Percentiles rank a stretch among this genome's conserved stretches.
phyloP scores from a whole-genome alignment of 2,113 vertebrate genomes.

The Odontophorus gujanensis region DNA sequence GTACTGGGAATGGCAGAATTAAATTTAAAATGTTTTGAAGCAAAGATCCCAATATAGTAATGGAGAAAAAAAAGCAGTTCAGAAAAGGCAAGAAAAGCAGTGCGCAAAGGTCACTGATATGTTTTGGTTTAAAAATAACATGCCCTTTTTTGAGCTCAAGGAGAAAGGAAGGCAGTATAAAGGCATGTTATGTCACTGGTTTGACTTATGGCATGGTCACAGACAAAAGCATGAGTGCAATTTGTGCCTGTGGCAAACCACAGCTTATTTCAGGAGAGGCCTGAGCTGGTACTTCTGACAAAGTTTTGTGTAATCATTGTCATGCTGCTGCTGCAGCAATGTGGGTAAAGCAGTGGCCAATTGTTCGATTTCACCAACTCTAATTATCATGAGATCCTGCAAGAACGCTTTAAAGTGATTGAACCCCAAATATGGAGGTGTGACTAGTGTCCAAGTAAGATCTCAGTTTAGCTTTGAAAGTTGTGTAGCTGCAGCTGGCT shows the following conservation, averaged over 20 bases:
- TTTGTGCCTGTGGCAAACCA: neutral
- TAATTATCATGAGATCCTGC: neutral
- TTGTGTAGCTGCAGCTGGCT: neutral
- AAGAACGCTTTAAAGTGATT: neutral
- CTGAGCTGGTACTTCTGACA: neutral
- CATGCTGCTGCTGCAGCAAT: neutral
- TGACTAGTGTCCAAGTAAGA: neutral
- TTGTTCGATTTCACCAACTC: neutral
- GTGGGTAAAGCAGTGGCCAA: neutral
- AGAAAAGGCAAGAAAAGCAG: neutral
- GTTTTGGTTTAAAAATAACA: neutral
- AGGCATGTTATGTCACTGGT: neutral
- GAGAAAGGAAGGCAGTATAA: neutral
- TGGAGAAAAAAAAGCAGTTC: neutral
- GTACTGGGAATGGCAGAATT: neutral
- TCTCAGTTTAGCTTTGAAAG: neutral
- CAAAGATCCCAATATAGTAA: neutral
- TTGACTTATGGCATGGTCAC: neutral
- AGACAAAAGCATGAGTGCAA: neutral
- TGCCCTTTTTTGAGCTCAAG: neutral
- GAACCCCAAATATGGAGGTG: neutral
- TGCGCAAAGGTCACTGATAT: neutral
- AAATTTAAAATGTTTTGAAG: neutral
- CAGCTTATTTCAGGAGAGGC: neutral
- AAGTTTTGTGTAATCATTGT: neutral